These are phyloP conservation scores for Acanthurus tractus DNA, from an alignment of 2,797 vertebrate genomes.

Conservation along the genomic window DNA sequence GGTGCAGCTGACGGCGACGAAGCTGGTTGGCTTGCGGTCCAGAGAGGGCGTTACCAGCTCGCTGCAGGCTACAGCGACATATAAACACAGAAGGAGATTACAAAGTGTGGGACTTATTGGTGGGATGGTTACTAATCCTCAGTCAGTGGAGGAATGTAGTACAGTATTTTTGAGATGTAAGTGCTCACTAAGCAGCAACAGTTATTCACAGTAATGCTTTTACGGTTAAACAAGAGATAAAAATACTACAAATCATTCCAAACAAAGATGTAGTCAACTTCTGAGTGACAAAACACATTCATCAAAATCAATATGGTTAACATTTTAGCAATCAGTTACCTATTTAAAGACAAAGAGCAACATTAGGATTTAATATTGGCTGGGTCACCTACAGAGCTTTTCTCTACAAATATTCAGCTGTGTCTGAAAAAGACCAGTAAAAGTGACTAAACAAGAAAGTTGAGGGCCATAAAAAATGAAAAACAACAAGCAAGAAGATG, in stretches of 20 bases:
- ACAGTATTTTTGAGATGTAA: slow-evolving; percentile 23
- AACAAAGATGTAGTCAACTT: background rate
- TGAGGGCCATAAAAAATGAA: too few species aligned
- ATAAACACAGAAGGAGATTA: slow-evolving; percentile 62
- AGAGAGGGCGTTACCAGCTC: slow-evolving; percentile 93
- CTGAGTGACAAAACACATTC: background rate
- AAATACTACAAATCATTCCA: background rate
- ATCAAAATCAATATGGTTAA: background rate
- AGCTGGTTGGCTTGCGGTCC: slow-evolving; percentile 98
- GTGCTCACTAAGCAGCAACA: slow-evolving; percentile 18
- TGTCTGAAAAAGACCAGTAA: too few species aligned
- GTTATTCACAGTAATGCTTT: slow-evolving; percentile 9
- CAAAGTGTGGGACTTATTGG: slow-evolving; percentile 55
- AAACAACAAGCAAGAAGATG: too few species aligned
- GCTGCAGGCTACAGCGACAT: slow-evolving; percentile 91
- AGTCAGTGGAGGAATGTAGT: background rate
- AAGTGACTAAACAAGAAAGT: too few species aligned
- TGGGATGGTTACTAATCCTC: slow-evolving; percentile 58
- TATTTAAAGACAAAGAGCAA: background rate
- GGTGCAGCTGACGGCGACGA: slow-evolving; percentile 97
- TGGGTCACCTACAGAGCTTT: background rate
- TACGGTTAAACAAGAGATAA: background rate
- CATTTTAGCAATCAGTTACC: background rate
- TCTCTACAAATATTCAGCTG: background rate
- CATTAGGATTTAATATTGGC: background rate